These are phyloP conservation scores for Melanotaenia boesemani DNA, from an alignment of 2,797 vertebrate species.

Conservation along the genomic window DNA sequence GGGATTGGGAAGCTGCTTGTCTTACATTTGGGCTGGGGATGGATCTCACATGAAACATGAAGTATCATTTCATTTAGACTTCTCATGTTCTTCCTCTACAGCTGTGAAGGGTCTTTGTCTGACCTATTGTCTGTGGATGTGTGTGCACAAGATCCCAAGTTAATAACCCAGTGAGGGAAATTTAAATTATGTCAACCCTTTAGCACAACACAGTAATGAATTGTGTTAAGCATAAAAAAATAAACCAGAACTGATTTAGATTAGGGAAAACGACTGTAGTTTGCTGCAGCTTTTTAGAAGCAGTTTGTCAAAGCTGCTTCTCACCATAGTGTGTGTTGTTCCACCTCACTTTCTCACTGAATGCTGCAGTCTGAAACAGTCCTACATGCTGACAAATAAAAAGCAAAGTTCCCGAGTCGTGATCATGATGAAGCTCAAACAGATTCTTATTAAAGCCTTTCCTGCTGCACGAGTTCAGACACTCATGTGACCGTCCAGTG, in stretches of 20 bases:
- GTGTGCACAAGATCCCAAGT: not conserved
- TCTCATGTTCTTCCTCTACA: not conserved
- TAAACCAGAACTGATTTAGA: not conserved
- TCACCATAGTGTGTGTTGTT: not conserved
- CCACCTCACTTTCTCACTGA: not conserved
- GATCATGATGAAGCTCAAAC: not conserved
- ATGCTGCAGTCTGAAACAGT: conserved; percentile 19
- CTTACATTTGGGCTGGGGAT: conserved; percentile 22
- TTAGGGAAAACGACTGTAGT: not conserved
- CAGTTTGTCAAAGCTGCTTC: conserved; percentile 16
- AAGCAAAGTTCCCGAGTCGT: conserved; percentile 27
- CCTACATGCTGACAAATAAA: not conserved
- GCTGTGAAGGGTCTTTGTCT: conserved; percentile 22
- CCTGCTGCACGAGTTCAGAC: conserved; percentile 5
- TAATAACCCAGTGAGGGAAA: not conserved
- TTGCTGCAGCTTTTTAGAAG: not conserved
- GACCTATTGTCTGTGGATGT: conserved; percentile 9
- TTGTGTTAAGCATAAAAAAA: not conserved
- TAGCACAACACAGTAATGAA: conserved; percentile 17
- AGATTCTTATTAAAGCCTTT: not conserved
- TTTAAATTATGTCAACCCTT: not conserved
- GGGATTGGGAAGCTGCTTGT: conserved; percentile 23
- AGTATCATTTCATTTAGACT: conserved; percentile 6
- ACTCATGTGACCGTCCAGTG: conserved; percentile 28
- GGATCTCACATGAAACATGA: conserved; percentile 1